Percentiles rank a stretch among this genome's conserved stretches.
phyloP scores from a whole-genome alignment of 2,888 invertebrate genomes.

The Himalopsyche anomala region DNA sequence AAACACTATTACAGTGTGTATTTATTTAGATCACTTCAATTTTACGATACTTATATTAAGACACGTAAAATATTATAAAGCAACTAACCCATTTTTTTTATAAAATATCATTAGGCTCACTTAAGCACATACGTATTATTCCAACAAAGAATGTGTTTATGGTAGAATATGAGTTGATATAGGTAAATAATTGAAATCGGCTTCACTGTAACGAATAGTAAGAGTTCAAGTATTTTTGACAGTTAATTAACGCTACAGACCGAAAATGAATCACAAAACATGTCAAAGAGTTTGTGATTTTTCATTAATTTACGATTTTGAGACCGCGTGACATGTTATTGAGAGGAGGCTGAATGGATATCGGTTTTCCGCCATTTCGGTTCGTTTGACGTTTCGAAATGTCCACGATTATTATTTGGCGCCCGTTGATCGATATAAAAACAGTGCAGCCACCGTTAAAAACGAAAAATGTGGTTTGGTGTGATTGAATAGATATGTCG shows the following conservation, averaged over 20 bases:
- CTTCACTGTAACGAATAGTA: background rate
- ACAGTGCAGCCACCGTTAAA: constrained; percentile 16
- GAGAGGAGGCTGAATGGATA: constrained; percentile 31
- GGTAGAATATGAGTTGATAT: no score
- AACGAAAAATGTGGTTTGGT: background rate
- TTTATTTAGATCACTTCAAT: no score
- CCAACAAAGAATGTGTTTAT: no score
- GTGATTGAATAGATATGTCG: constrained; percentile 1
- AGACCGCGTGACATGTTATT: constrained; percentile 27
- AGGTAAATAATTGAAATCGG: background rate
- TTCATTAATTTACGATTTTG: constrained; percentile 41
- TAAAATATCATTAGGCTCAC: no score
- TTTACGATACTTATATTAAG: no score
- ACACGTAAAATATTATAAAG: no score
- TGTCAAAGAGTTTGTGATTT: constrained; percentile 43
- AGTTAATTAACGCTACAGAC: constrained; percentile 35
- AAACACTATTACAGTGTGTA: no score
- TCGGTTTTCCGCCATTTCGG: constrained; percentile 41
- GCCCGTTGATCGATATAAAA: constrained; percentile 24
- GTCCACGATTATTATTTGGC: constrained; percentile 14
- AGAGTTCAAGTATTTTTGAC: constrained; percentile 29
- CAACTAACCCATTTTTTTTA: no score
- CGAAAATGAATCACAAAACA: constrained; percentile 39
- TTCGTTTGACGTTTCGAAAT: constrained; percentile 32
- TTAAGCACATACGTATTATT: no score